Evolutionary conservation across 92 coral and sea anemone species (phyloP), one percentile per base, ranked within the genome.

Genomic region (Palythoa grandis): DNA sequence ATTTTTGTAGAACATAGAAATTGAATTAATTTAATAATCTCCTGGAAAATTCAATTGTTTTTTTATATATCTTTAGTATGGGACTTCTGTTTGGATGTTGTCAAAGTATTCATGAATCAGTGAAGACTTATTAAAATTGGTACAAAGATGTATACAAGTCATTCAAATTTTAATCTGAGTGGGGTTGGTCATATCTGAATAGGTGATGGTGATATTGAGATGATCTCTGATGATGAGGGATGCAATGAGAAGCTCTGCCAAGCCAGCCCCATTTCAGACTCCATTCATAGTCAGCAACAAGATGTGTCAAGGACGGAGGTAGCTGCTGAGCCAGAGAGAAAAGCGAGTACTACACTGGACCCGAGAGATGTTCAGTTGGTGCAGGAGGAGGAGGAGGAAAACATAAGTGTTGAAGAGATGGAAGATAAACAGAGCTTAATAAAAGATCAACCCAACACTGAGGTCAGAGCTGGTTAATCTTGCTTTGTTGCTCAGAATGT

Each of bases 141-240:
- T 43, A 43, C 7, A 0, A 43, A 43, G 6, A 43, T 4, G 35
- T 29, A 29, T 43, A 43, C 6, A 43, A 8, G 50, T 43, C 9
- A 43, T 3, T 5, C 7, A 5, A 43, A 5, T 43, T 43, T 43
- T 43, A 43, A 76, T 72, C 7, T 38, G 15, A 53, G 50, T 13
- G 23, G 3, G 8, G 4, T 17, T 54, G 65, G 16, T 76, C 35
- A 15, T 53, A 69, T 24, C 52, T 37, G 58, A 37, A 70, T 25
- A 83, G 90, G 86, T 76, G 86, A 79, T 20, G 97, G 88, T 63
- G 69, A 63, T 74, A 83, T 93, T 14, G 95, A 93, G 68, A 92
- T 93, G 95, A 78, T 83, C 52, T 87, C 89, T 53, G 97, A 92
- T 72, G 89, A 83, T 58, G 89, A 88, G 50, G 95, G 85, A 48